Base-by-base conservation (phyloP, 2,888 invertebrate genomes). In the Drosophila lacicola region DNA sequence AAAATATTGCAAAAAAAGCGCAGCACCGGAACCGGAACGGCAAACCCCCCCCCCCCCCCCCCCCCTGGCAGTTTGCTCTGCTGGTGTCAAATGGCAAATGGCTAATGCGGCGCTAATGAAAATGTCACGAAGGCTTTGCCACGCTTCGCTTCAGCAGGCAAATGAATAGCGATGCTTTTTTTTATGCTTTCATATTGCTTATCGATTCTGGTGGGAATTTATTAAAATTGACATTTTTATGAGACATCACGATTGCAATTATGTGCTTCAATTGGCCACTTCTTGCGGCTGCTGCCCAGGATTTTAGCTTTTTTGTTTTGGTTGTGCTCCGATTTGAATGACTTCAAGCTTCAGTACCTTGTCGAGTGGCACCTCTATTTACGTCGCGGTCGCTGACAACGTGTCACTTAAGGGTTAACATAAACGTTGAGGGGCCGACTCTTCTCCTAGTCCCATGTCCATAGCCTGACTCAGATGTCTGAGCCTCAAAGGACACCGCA, bases 221-320 rank as follows among this genome's bases (percentile, higher is more conserved):
- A 80, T 87, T 74, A 80, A 80, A 87, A 82, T 82, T 87, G 85
- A 84, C 85, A 73, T 77, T 74, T 82, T 87, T 73, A 77, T 63
- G 68, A 72, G 62, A 70, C 81, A 78, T 74, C 80, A 73, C 67
- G 66, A 65, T 62, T 64, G 76, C 76, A 85, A 86, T 85, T 85
- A 82, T 66, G 71, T 53, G 42, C 67, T 58, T 67, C 42, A 69
- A 66, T 34, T 44, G 41, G 21, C 42, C 50, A 58, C 41, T 58
- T 41, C 41, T 41, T 29, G 29, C 29, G 29, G 29, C 29, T 0
- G 29, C 29, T 29, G 29, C 8, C 2, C 8, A 8, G 29, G 4
- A 13, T 2, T n/a, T 46, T 11, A 29, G 19, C 5, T 34, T 25
- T n/a, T 14, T n/a, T 14, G 42, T 11, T 29, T 37, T 29, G 17